phyloP scores from a whole-genome alignment of 92 coral and sea anemone species.

The Parazoanthus atlanticus region DNA sequence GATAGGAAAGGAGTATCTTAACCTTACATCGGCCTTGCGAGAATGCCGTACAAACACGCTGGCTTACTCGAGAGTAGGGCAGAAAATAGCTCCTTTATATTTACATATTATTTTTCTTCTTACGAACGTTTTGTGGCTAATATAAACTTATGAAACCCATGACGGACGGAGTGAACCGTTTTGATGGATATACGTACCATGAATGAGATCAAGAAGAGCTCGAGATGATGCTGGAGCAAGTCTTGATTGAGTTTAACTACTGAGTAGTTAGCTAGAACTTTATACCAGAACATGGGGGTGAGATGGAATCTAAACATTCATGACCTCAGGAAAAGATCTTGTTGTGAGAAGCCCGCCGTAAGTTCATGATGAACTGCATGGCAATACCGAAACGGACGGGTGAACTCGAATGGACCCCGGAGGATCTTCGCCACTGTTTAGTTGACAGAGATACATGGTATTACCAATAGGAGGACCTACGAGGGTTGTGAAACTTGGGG shows the following conservation, averaged over 20 bases:
- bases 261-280: background rate
- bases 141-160: too few relatives aligned
- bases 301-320: background rate
- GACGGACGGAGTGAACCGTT: background rate
- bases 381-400: too few relatives aligned
- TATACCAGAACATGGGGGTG: background rate
- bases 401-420: too few relatives aligned
- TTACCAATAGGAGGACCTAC: too few relatives aligned
- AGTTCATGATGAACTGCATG: too few relatives aligned
- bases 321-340: background rate
- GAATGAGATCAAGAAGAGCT: background rate
- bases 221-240: background rate
- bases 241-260: background rate
- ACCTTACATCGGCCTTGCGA: slow-evolving; percentile 16
- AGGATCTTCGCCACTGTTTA: too few relatives aligned
- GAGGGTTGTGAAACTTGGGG: too few relatives aligned
- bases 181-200: background rate
- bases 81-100: background rate
- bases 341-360: too few relatives aligned
- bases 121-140: background rate
- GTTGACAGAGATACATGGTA: too few relatives aligned
- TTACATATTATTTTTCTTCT: background rate
- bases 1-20: slow-evolving; percentile 24
- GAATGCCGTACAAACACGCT: background rate
- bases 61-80: background rate